Percentiles rank a stretch among this genome's conserved stretches.
These are phyloP conservation scores for Eupeodes corollae DNA, from an alignment of 1,140 invertebrate genomes.

Conservation along the genomic window DNA sequence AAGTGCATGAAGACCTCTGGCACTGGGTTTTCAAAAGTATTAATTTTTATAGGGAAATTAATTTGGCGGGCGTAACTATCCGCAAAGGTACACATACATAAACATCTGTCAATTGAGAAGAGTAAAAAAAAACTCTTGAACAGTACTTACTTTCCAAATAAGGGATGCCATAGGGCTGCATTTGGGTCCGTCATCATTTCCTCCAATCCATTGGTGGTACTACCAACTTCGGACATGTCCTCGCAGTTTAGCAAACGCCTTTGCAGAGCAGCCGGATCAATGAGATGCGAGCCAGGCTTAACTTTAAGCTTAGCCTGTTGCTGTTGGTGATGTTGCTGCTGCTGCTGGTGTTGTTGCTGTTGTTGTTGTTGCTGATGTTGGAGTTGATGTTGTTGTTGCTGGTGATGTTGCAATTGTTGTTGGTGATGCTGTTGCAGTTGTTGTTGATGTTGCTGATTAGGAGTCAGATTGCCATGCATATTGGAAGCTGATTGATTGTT, in stretches of 20 bases:
- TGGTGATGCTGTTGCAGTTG: background rate
- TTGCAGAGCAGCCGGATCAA: slow-evolving; percentile 3
- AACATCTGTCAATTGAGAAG: too few relatives aligned
- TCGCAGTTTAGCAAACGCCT: slow-evolving; percentile 30
- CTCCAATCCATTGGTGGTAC: slow-evolving; percentile 40
- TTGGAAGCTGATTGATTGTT: too few relatives aligned
- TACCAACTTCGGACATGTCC: slow-evolving; percentile 44
- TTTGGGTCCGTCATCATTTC: slow-evolving; percentile 40
- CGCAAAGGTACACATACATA: too few relatives aligned
- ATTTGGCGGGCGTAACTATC: too few relatives aligned
- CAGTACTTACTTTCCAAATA: slow-evolving; percentile 52
- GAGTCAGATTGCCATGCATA: background rate
- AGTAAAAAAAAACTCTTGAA: background rate
- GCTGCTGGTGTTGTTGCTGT: background rate
- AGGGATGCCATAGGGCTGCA: slow-evolving; percentile 54
- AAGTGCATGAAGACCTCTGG: too few relatives aligned
- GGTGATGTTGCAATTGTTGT: background rate
- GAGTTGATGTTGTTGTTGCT: slow-evolving; percentile 4
- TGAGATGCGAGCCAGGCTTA: slow-evolving; percentile 21
- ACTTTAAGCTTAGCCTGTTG: slow-evolving; percentile 36
- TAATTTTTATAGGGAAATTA: too few relatives aligned
- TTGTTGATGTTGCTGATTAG: background rate
- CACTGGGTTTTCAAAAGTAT: too few relatives aligned
- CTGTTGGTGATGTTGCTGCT: slow-evolving; percentile 37
- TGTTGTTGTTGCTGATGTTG: slow-evolving; percentile 15